phyloP scores from a whole-genome alignment of 2,113 vertebrate genomes.

The Halcyon senegalensis region DNA sequence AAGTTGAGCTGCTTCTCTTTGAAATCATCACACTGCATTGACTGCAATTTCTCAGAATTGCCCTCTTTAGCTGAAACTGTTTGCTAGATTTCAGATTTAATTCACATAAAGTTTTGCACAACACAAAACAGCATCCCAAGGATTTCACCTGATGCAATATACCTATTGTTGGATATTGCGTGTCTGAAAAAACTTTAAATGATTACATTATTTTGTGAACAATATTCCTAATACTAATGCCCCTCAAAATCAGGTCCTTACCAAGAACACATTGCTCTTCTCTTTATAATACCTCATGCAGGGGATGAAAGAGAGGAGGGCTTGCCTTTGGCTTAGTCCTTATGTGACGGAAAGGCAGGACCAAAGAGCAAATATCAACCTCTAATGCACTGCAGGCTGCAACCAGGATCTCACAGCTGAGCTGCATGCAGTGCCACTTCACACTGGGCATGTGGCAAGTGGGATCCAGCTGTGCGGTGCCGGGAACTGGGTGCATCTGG shows the following conservation, averaged over 20 bases:
- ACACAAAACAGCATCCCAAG: neutral
- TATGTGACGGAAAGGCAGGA: neutral
- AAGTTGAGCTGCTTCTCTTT: conserved; percentile 26
- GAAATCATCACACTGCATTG: conserved; percentile 21
- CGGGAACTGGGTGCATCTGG: conserved; percentile 14
- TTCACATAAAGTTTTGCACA: neutral
- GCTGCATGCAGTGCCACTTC: neutral
- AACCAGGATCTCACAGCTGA: accelerated
- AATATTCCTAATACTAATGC: neutral
- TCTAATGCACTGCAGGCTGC: neutral
- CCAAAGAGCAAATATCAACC: neutral
- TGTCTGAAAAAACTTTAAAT: neutral
- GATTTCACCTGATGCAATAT: neutral
- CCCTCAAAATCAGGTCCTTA: neutral
- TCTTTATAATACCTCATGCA: neutral
- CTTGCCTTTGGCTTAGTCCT: neutral
- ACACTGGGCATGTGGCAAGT: neutral
- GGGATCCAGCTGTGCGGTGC: neutral
- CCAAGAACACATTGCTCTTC: neutral
- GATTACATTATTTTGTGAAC: neutral
- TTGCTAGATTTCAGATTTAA: neutral
- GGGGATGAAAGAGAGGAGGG: neutral
- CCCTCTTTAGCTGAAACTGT: neutral
- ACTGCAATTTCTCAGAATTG: conserved; percentile 37
- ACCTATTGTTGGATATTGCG: neutral